Evolutionary conservation across 2,113 vertebrate species (phyloP).

Genomic region (Notiomystis cincta): DNA sequence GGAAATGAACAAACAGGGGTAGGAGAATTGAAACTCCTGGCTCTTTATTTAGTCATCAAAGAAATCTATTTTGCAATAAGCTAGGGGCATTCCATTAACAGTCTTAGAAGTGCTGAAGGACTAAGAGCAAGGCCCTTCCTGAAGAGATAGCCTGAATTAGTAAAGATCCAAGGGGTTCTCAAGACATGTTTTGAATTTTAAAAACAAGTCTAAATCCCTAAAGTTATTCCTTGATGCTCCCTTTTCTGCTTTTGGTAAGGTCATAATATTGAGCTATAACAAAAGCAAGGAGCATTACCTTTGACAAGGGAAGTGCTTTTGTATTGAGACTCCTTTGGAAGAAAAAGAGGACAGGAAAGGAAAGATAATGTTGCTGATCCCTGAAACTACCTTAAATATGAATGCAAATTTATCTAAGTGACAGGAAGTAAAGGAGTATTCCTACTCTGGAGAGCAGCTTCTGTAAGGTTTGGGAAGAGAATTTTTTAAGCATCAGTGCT

Average conservation of each 20-base stretch:
- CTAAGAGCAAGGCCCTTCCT: background rate
- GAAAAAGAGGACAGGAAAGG: background rate
- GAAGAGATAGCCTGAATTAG: slow-evolving; percentile 9
- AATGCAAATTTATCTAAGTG: background rate
- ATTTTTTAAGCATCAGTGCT: background rate
- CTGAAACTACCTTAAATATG: background rate
- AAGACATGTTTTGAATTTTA: background rate
- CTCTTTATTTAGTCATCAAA: slow-evolving; percentile 33
- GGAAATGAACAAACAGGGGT: background rate
- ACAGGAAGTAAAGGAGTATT: background rate
- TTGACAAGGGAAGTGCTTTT: background rate
- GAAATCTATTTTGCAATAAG: slow-evolving; percentile 1
- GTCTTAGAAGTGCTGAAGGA: background rate
- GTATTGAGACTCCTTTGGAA: background rate
- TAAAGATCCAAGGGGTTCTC: background rate
- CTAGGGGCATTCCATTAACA: background rate
- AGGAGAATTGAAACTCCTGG: background rate
- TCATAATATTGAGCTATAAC: background rate
- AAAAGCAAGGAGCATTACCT: background rate
- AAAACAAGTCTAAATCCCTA: background rate
- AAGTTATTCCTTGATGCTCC: background rate
- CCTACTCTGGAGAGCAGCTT: background rate
- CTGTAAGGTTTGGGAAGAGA: background rate
- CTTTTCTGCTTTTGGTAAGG: background rate
- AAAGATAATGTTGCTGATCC: background rate